A percentile compares a stretch with the other conserved stretches of the same genome.
phyloP scores from a whole-genome alignment of 2,888 invertebrate species.

The Corbicula japonica region DNA sequence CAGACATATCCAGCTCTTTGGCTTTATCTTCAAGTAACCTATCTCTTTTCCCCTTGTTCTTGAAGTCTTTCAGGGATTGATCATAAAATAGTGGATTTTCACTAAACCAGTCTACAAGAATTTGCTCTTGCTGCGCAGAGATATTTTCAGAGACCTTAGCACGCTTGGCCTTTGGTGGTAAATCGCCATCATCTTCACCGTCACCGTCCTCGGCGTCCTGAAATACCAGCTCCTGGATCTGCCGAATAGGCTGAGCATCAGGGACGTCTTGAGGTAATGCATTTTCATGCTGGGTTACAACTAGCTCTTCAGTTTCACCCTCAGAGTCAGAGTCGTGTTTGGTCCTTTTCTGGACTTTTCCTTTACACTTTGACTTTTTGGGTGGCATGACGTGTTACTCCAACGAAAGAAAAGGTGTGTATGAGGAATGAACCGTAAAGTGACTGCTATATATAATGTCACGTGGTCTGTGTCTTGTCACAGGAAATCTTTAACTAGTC shows the following conservation, averaged over 20 bases:
- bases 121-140: slow-evolving; percentile 17
- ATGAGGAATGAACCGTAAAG: slow-evolving; percentile 2
- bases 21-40: slow-evolving; percentile 11
- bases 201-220: slow-evolving; percentile 13
- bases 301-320: slow-evolving; percentile 9
- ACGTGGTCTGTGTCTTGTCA: too few relatives aligned
- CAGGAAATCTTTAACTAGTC: too few relatives aligned
- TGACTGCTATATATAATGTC: too few relatives aligned
- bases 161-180: slow-evolving; percentile 17
- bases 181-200: slow-evolving; percentile 21
- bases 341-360: slow-evolving; percentile 17
- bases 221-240: slow-evolving; percentile 16
- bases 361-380: slow-evolving; percentile 1
- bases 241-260: slow-evolving; percentile 9
- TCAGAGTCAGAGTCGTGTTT: slow-evolving; percentile 8
- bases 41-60: slow-evolving; percentile 11
- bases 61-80: slow-evolving; percentile 13
- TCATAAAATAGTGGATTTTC: slow-evolving; percentile 10
- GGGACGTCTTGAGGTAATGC: slow-evolving; percentile 9
- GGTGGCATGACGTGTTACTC: slow-evolving; percentile 14
- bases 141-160: slow-evolving; percentile 22
- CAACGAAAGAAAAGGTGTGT: neutral
- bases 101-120: slow-evolving; percentile 10
- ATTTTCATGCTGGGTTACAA: slow-evolving; percentile 13
- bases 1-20: slow-evolving; percentile 15